Evolutionary conservation across 2,113 vertebrate species (phyloP), one percentile per base, ranked within the genome.

Genomic region (Erpornis zantholeuca): DNA sequence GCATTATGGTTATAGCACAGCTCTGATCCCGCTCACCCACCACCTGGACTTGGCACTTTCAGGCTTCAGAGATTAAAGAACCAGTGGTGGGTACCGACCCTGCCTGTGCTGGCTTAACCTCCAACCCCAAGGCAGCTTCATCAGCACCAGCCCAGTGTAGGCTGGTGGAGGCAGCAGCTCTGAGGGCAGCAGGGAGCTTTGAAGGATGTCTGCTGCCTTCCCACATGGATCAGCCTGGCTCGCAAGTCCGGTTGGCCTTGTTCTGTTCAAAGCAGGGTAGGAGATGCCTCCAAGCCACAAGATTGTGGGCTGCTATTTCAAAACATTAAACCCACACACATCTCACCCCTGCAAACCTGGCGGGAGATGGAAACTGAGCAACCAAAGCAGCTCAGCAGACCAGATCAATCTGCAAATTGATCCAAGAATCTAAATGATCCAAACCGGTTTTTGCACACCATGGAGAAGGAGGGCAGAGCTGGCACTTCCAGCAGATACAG

Each of bases 231-330:
- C 82, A 56, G 45, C 36, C 60, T 1, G 6, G 28, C 40, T 40
- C 25, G 57, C 54, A 36, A 69, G 68, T 33, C 68, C 0, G 0
- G 75, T 35, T 25, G 4, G 88, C 52, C 72, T 35, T 36, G 63
- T 29, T 85, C 82, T 84, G 4, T 36, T 71, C 61, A 35, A 68
- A 94, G 75, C 12, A 22, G 47, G 76, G 33, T 21, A 29, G 29
- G 73, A 96, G 94, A 93, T 42, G 80, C 12, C 82, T 93, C 76
- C 71, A 71, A 88, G 77, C 68, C 86, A 88, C 92, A 64, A 52
- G 82, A 77, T 5, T 35, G 76, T 27, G 56, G 79, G 60, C 42
- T 69, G 70, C 69, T 94, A 15, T 82, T 93, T 80, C 86, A 69
- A 94, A 92, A 80, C 4, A 8, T 33, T 61, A 54, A 91, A 82